Base-by-base conservation (phyloP, 35 echinoderm and acorn worm genomes). In the Ptychodera flava region DNA sequence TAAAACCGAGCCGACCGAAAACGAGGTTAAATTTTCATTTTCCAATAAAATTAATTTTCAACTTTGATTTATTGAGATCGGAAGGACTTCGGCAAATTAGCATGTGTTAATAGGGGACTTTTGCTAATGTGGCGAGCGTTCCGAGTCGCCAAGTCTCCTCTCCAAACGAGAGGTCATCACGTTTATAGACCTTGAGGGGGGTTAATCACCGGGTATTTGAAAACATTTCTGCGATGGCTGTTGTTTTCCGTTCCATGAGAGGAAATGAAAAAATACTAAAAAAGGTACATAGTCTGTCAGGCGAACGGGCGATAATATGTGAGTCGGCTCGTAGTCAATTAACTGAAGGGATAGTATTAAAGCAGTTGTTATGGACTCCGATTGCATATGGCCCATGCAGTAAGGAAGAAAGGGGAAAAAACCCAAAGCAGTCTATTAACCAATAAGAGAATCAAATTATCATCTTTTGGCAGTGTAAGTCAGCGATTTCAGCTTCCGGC, bases 361-460 rank as follows among this genome's bases (percentile, higher is more conserved):
- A 22, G 45, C 45, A 64, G 45, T 64, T 64, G 6, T 64, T 12
- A 64, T 22, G 22, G 45, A 6, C 45, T 22, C 45, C 22, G 45
- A 64, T 64, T 64, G 22, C 45, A 64, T 22, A 64, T 64, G 45
- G 45, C 22, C n/a, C 45, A 64, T 64, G 45, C 22, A 64, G 45
- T 64, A 6, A 64, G 45, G 45, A 22, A 64, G 45, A 64, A 64
- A 22, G 45, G 22, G 22, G 45, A 64, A 64, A 22, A 6, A n/a
- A n/a, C n/a, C n/a, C n/a, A n/a, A 64, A 22, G 45, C 45, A 64
- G 45, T 64, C 45, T 64, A 64, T 64, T 64, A 64, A 64, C 45
- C 45, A 64, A 64, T 64, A 64, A 64, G 45, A 64, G 45, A 64
- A 64, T 64, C 45, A 64, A 64, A 64, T 64, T 64, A 64, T 64